These are phyloP conservation scores for Tor tambroides DNA, from an alignment of 2,113 vertebrate genomes.

Conservation along the genomic window DNA sequence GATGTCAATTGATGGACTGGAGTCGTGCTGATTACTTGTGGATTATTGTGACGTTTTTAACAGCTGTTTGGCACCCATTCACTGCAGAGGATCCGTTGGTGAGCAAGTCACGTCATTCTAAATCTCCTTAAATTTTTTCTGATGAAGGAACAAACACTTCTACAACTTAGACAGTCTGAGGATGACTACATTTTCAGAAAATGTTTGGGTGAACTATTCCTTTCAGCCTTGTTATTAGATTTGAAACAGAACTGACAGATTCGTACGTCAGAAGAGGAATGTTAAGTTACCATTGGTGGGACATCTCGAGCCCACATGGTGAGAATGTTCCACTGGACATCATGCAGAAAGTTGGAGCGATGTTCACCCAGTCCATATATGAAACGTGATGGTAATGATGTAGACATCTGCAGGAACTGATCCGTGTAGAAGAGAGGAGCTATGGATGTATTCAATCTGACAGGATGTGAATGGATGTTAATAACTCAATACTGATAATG, in stretches of 20 bases:
- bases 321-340: constrained; percentile 84
- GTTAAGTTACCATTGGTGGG: constrained; percentile 76
- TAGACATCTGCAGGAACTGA: constrained; percentile 88
- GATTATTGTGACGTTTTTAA: no score
- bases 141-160: no score
- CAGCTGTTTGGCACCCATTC: no score
- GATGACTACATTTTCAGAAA: no score
- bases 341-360: constrained; percentile 79
- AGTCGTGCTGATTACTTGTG: no score
- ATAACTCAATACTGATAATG: not conserved
- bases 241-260: not conserved
- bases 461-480: not conserved
- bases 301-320: constrained; percentile 88
- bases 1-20: no score
- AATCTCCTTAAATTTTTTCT: no score
- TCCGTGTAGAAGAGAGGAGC: constrained; percentile 86
- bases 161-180: no score
- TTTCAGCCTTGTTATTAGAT: not conserved
- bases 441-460: constrained; percentile 82
- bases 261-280: not conserved
- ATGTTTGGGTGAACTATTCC: no score
- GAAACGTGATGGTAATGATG: constrained; percentile 74
- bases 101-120: no score
- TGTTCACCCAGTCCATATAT: constrained; percentile 88
- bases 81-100: no score